Conservation (phyloP, 2,113 vertebrate genomes). For the Sardina pilchardus region DNA sequence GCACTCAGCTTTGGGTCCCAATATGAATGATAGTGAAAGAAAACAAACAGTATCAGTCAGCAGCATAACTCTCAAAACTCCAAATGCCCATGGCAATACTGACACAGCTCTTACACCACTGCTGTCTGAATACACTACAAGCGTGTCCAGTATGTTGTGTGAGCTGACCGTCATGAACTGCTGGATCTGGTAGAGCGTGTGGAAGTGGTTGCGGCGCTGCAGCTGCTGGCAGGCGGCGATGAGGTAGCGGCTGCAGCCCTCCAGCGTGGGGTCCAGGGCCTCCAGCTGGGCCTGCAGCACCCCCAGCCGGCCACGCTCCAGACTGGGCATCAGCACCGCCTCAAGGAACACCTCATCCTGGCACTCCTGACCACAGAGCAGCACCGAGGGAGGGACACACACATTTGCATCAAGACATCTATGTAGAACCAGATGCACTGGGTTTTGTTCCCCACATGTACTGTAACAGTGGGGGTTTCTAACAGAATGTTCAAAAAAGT, state of each 20-base stretch:
- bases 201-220: constrained; percentile 84
- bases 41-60: too few species aligned
- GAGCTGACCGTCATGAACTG: constrained; percentile 92
- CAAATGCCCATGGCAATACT: not conserved
- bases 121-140: not conserved
- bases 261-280: constrained; percentile 83
- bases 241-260: constrained; percentile 85
- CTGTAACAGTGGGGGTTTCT: too few species aligned
- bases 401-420: constrained; percentile 11
- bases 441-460: too few species aligned
- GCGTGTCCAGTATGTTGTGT: not conserved
- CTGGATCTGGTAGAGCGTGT: constrained; percentile 94
- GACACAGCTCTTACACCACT: not conserved
- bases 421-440: too few species aligned
- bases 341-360: constrained; percentile 92
- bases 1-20: too few species aligned
- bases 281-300: constrained; percentile 85
- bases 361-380: constrained; percentile 74
- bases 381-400: not conserved
- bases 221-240: constrained; percentile 92
- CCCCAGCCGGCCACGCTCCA: constrained; percentile 83
- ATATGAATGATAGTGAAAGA: too few species aligned
- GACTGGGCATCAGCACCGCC: constrained; percentile 86
- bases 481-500: too few species aligned
- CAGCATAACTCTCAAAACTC: not conserved